These are phyloP conservation scores for Tyrannus savana DNA, from an alignment of 2,113 vertebrate species.

Conservation along the genomic window DNA sequence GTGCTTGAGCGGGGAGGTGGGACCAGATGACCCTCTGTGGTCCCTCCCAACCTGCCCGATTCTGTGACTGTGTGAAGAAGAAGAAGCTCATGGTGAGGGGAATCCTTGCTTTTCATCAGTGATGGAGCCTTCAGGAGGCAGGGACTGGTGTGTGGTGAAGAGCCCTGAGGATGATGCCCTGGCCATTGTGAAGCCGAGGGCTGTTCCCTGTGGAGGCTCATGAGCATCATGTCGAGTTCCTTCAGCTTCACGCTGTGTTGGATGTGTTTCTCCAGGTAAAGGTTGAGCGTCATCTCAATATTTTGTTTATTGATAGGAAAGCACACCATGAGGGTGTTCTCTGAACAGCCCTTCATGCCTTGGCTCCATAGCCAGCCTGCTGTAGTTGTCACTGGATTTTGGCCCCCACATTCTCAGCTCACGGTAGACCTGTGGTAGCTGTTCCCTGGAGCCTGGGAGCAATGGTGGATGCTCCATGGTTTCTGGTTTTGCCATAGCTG, in stretches of 20 bases:
- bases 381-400: neutral
- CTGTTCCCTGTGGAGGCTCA: too few relatives aligned
- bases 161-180: accelerated
- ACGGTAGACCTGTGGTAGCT: neutral
- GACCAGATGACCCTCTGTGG: accelerated
- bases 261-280: neutral
- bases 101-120: accelerated
- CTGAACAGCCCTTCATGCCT: neutral
- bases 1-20: neutral
- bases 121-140: neutral
- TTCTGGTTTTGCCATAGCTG: neutral
- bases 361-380: accelerated
- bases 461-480: accelerated
- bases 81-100: accelerated
- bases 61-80: neutral
- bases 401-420: neutral
- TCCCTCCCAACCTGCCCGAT: neutral
- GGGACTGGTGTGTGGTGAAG: accelerated
- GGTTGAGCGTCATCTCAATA: accelerated
- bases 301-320: neutral
- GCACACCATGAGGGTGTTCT: accelerated
- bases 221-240: accelerated
- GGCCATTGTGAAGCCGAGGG: accelerated
- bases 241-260: accelerated
- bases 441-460: neutral